Evolutionary conservation across 2,113 vertebrate genomes (phyloP).

Genomic region (Pterocles gutturalis): DNA sequence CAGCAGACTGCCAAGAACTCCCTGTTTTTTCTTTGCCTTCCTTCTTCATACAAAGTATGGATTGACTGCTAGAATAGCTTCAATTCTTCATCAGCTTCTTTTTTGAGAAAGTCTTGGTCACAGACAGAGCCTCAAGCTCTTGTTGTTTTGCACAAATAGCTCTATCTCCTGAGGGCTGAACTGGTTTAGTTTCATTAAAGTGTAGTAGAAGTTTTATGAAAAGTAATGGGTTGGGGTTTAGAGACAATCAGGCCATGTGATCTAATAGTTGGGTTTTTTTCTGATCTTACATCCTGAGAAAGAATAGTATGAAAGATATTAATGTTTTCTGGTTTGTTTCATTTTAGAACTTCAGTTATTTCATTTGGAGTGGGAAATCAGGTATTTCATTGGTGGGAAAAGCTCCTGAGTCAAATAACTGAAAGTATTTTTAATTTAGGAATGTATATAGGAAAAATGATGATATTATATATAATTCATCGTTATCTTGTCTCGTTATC

Average conservation of each 20-base stretch:
- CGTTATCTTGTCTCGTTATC: background rate
- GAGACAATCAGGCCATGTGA: background rate
- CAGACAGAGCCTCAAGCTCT: background rate
- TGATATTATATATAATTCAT: background rate
- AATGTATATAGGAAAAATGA: background rate
- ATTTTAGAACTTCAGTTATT: background rate
- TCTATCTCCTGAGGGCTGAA: slow-evolving; percentile 11
- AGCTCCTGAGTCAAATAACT: background rate
- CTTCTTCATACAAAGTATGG: background rate
- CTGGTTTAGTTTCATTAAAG: background rate
- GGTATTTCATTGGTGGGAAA: background rate
- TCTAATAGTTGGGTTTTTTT: background rate
- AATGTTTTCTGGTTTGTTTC: background rate
- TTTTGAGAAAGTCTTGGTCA: background rate
- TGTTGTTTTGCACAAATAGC: background rate
- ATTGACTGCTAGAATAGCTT: background rate
- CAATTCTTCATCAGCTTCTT: background rate
- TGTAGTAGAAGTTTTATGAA: background rate
- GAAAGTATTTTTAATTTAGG: background rate
- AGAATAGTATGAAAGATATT: background rate
- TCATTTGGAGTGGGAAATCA: background rate
- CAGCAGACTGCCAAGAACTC: background rate
- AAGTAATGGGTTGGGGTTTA: background rate
- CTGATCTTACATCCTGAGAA: background rate
- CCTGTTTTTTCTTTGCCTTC: background rate